Evolutionary conservation across 2,113 vertebrate genomes (phyloP).

Genomic region (Cavia aperea): DNA sequence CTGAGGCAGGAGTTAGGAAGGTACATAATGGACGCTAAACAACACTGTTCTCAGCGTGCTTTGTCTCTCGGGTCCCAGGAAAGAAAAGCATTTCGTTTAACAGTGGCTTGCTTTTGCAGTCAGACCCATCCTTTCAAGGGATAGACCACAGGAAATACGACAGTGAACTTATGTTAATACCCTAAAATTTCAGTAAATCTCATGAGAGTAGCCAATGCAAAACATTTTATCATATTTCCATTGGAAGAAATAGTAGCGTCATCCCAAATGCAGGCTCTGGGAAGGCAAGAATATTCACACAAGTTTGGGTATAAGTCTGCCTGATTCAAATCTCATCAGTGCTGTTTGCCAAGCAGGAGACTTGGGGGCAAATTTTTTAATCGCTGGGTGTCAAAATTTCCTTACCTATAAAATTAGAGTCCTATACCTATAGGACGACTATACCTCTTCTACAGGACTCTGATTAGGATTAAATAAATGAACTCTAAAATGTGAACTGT

Average conservation of each 20-base stretch:
- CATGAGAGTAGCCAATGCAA: not conserved
- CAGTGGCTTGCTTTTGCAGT: not conserved
- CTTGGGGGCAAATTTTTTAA: not conserved
- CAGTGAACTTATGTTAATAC: constrained; percentile 10
- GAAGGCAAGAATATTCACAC: not conserved
- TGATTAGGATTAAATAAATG: not conserved
- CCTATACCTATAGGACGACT: not conserved
- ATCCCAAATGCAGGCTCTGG: not conserved
- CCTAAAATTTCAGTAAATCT: not conserved
- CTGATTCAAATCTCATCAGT: not conserved
- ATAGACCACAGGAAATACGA: not conserved
- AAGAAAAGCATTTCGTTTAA: constrained; percentile 33
- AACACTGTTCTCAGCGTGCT: not conserved
- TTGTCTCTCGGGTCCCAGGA: not conserved
- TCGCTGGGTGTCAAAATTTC: not conserved
- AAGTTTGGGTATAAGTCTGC: not conserved
- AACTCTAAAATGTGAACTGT: not conserved
- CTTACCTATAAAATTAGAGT: not conserved
- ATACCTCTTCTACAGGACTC: not conserved
- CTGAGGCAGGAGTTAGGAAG: not conserved
- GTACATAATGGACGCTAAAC: not conserved
- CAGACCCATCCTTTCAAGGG: not conserved
- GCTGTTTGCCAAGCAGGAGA: not conserved
- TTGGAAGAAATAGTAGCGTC: not conserved
- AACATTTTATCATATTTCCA: not conserved